A percentile compares a stretch with the other conserved stretches of the same genome.
These are phyloP conservation scores for Tangara arthus DNA, from an alignment of 2,797 vertebrate genomes.

Conservation along the genomic window DNA sequence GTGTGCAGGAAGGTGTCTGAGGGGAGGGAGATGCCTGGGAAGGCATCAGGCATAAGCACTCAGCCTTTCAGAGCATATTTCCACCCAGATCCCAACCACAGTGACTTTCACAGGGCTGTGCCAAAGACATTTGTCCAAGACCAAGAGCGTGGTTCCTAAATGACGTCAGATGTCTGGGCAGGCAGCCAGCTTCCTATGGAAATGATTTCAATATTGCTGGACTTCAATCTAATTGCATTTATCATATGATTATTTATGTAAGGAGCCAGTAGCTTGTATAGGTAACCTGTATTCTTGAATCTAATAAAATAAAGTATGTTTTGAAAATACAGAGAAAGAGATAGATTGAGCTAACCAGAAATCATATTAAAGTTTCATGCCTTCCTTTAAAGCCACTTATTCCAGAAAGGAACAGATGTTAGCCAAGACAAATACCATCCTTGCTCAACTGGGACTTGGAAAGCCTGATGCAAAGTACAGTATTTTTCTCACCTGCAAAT, in stretches of 20 bases:
- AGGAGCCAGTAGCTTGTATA: background rate
- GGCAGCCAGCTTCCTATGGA: slow-evolving; percentile 43
- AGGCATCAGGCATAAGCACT: background rate
- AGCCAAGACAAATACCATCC: slow-evolving; percentile 40
- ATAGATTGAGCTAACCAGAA: slow-evolving; percentile 6
- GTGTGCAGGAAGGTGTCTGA: background rate
- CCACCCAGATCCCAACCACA: background rate
- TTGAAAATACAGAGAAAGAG: background rate
- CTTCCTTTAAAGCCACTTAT: slow-evolving; percentile 20
- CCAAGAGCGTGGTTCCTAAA: background rate
- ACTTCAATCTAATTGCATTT: slow-evolving; percentile 33
- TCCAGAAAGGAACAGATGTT: slow-evolving; percentile 20
- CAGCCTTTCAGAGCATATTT: background rate
- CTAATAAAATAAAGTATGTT: background rate
- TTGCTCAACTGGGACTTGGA: background rate
- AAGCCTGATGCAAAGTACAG: background rate
- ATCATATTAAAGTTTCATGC: background rate
- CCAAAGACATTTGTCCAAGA: slow-evolving; percentile 42
- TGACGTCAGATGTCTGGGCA: slow-evolving; percentile 35
- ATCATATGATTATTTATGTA: slow-evolving; percentile 23
- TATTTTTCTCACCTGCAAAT: slow-evolving; percentile 42
- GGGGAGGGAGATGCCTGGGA: background rate
- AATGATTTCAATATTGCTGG: slow-evolving; percentile 20
- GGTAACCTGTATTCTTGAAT: background rate
- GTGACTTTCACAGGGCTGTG: slow-evolving; percentile 6